Base-by-base conservation (phyloP, 1,140 invertebrate genomes). In the Drosophila insularis region DNA sequence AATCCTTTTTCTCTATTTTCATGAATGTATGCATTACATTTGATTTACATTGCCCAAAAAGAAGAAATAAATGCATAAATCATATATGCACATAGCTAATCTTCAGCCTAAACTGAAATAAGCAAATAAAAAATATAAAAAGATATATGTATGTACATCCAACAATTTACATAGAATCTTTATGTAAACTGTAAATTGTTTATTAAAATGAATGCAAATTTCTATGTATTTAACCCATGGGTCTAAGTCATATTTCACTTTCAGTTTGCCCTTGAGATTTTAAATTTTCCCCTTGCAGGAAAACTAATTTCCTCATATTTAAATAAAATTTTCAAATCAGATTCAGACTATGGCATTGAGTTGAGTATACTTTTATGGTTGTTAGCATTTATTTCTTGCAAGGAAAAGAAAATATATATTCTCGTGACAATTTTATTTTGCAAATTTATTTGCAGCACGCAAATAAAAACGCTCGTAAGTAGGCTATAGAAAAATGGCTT, bases 361-460 rank as follows among this genome's bases (percentile, higher is more conserved):
- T 13, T 4, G 11, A n/a, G 35, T 11, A 13, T 1, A 4, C 2
- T 11, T 37, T 37, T 37, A 37, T 37, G 35, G 0, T 37, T 37
- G 11, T 11, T 37, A 13, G 64, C 53, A 50, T 55, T 35, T 66
- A 58, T 63, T 66, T 68, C n/a, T n/a, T 70, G 1, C 27, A 5
- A 27, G 27, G 27, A 27, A 27, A 69, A 78, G 78, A 62, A 55
- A 78, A 62, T 23, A 70, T 23, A 70, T 86, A 74, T 68, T 86
- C 78, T 81, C 31, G 50, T 50, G 32, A 54, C 21, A 14, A 21
- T 21, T 31, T 17, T 6, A 68, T 14, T 55, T 17, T 10, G 14
- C 7, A 68, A 21, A 21, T 10, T 17, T 37, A 27, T 13, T 31
- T 11, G 1, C 4, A 11, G 23, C 40, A 39, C 53, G 54, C 32